Evolutionary conservation across 2,888 invertebrate species (phyloP).

Genomic region (Apodemia mormo): DNA sequence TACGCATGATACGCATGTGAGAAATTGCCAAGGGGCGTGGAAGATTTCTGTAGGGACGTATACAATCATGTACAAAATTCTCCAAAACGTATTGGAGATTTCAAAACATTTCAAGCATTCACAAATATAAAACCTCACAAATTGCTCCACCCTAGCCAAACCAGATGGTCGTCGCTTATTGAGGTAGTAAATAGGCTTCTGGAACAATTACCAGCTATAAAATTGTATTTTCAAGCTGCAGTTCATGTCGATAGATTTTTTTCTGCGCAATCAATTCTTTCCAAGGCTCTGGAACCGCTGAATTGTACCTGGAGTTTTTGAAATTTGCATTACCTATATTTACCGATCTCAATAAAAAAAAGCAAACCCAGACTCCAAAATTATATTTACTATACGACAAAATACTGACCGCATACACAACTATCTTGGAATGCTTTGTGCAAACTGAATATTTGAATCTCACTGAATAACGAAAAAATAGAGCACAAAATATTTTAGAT

Average conservation of each 20-base stretch:
- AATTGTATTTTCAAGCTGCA: slow-evolving; percentile 40
- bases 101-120: no score
- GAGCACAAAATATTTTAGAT: neutral
- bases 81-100: no score
- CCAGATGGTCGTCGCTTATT: slow-evolving; percentile 37
- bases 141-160: no score
- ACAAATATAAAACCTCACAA: no score
- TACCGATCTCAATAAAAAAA: slow-evolving; percentile 37
- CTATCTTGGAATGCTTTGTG: slow-evolving; percentile 29
- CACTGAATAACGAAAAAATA: slow-evolving; percentile 25
- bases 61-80: no score
- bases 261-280: slow-evolving; percentile 35
- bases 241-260: slow-evolving; percentile 38
- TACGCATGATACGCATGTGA: no score
- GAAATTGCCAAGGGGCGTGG: no score
- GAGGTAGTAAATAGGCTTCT: slow-evolving; percentile 39
- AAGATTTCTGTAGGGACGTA: no score
- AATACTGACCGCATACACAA: slow-evolving; percentile 26
- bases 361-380: slow-evolving; percentile 40
- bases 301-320: slow-evolving; percentile 37
- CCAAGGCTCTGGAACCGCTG: slow-evolving; percentile 29
- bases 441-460: slow-evolving; percentile 29
- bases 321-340: slow-evolving; percentile 37
- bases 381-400: slow-evolving; percentile 28
- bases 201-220: slow-evolving; percentile 39